Conservation (phyloP, 2,797 vertebrate genomes). For the Fistularia tabacaria region DNA sequence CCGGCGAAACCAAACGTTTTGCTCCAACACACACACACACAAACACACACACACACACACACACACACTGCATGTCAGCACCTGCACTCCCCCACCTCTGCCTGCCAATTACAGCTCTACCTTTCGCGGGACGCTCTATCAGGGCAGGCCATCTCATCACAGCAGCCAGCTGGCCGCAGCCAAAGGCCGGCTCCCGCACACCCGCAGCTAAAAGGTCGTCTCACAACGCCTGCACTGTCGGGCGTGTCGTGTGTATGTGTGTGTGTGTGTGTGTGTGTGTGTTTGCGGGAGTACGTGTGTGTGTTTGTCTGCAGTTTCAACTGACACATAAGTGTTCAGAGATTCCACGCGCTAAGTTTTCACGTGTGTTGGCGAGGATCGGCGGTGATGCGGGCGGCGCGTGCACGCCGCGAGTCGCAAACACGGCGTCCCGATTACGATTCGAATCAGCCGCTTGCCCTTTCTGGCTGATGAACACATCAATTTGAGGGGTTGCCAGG, state of each 20-base stretch:
- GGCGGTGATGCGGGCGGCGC: too few species aligned
- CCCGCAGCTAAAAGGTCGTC: constrained; percentile 68
- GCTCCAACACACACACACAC: constrained; percentile 7
- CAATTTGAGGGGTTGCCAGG: constrained; percentile 6
- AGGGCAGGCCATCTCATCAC: constrained; percentile 75
- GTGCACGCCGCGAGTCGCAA: too few species aligned
- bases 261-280: not conserved
- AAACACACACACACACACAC: constrained; percentile 10
- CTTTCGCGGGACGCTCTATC: constrained; percentile 71
- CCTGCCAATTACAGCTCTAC: constrained; percentile 70
- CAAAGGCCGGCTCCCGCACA: constrained; percentile 61
- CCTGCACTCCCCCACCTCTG: constrained; percentile 46
- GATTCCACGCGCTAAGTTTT: constrained; percentile 50
- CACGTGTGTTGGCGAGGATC: constrained; percentile 33
- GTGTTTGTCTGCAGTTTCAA: not conserved
- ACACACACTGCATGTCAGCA: constrained; percentile 53
- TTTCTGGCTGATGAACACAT: too few species aligned
- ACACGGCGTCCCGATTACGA: too few species aligned
- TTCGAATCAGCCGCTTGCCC: too few species aligned
- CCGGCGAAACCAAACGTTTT: constrained; percentile 37
- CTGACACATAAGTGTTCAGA: not conserved
- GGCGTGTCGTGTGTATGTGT: not conserved
- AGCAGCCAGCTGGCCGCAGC: constrained; percentile 71
- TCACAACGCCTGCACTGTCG: constrained; percentile 22
- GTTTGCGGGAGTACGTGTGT: constrained; percentile 8